Percentiles rank a stretch among this genome's conserved stretches.
Evolutionary conservation across 2,888 invertebrate genomes (phyloP).

Genomic region (Laothoe populi): DNA sequence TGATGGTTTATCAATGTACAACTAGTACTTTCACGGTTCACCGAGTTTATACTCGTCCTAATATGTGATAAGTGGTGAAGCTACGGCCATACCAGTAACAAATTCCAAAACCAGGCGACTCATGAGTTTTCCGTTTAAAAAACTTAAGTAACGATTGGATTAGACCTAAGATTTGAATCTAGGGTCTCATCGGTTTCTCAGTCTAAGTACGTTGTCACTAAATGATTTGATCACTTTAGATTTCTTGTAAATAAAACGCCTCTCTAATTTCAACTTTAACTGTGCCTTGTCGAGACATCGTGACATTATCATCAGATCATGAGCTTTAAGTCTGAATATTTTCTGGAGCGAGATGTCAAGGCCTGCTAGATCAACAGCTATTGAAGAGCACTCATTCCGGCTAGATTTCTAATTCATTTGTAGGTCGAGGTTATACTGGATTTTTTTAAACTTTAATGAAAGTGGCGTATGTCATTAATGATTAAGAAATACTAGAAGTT

Average conservation of each 20-base stretch:
- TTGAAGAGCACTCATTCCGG: constrained; percentile 12
- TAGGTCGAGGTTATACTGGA: constrained; percentile 10
- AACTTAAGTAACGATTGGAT: too few species aligned
- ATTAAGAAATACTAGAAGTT: background rate
- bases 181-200: too few species aligned
- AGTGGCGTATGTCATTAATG: background rate
- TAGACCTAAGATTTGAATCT: too few species aligned
- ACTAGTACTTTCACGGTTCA: too few species aligned
- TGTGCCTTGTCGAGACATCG: background rate
- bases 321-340: background rate
- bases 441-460: background rate
- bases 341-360: constrained; percentile 17
- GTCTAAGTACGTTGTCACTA: too few species aligned
- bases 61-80: too few species aligned
- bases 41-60: too few species aligned
- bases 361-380: constrained; percentile 2
- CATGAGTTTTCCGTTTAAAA: too few species aligned
- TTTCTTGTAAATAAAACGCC: background rate
- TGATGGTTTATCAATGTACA: too few species aligned
- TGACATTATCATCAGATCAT: background rate
- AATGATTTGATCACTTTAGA: too few species aligned
- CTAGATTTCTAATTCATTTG: constrained; percentile 13
- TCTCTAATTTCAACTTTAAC: background rate
- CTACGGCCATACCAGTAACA: too few species aligned
- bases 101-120: too few species aligned